These are phyloP conservation scores for Cordilura impudica DNA, from an alignment of 2,888 invertebrate species.

Conservation along the genomic window DNA sequence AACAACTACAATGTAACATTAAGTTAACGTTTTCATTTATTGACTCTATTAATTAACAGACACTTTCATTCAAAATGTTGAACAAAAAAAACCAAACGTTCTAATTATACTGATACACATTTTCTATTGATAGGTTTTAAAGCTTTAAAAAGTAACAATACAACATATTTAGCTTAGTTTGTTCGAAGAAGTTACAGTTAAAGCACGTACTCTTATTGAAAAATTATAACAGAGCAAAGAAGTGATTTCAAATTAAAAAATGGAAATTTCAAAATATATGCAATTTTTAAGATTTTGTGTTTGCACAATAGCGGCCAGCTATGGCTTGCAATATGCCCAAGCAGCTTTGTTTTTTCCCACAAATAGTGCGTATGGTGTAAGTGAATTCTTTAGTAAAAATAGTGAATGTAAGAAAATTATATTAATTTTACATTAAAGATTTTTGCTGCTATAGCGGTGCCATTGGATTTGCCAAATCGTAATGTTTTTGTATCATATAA, in stretches of 20 bases:
- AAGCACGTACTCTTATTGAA: neutral
- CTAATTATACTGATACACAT: conserved; percentile 57
- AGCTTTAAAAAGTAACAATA: conserved; percentile 38
- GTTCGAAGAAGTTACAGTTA: conserved; percentile 13
- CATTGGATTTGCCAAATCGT: conserved; percentile 83
- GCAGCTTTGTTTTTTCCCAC: conserved; percentile 70
- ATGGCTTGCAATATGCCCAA: neutral
- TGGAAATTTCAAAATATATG: no score
- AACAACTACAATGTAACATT: neutral
- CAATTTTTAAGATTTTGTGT: conserved; percentile 8
- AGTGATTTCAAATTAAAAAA: neutral
- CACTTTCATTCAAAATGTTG: conserved; percentile 56
- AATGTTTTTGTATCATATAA: conserved; percentile 87
- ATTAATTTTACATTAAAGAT: conserved; percentile 77
- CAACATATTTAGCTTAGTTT: conserved; percentile 39
- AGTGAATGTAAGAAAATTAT: neutral
- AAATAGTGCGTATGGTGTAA: conserved; percentile 74
- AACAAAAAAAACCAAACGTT: conserved; percentile 25
- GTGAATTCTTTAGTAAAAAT: conserved; percentile 43
- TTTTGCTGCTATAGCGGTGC: conserved; percentile 85
- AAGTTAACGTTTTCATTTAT: conserved; percentile 45
- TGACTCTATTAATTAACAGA: conserved; percentile 59
- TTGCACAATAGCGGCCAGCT: neutral
- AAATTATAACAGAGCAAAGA: neutral
- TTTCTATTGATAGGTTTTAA: conserved; percentile 39